These are phyloP conservation scores for Dinothrombium tinctorium DNA, from an alignment of 1,140 invertebrate species.

Conservation along the genomic window DNA sequence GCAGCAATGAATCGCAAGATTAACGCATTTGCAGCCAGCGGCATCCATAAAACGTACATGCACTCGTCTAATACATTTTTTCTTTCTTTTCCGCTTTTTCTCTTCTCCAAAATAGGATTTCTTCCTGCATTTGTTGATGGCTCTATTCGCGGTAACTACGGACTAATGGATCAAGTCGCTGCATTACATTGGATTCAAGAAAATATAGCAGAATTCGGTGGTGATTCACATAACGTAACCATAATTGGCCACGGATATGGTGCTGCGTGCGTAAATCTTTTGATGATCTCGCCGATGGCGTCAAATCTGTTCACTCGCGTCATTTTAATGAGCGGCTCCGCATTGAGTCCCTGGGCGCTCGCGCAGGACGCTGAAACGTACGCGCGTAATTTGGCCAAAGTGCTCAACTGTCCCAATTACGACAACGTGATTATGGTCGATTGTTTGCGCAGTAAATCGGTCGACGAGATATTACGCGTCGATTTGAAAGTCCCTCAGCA, in stretches of 20 bases:
- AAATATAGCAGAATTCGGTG: constrained; percentile 73
- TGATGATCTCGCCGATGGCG: constrained; percentile 72
- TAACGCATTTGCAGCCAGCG: too few species aligned
- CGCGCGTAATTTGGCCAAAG: constrained; percentile 54
- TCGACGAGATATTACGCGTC: constrained; percentile 47
- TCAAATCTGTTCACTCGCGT: constrained; percentile 75
- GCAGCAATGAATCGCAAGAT: too few species aligned
- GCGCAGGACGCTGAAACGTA: constrained; percentile 64
- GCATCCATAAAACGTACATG: too few species aligned
- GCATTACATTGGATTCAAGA: constrained; percentile 80
- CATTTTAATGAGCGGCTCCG: constrained; percentile 81
- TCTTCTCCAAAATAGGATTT: constrained; percentile 12
- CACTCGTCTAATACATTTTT: too few species aligned
- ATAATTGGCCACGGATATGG: constrained; percentile 82
- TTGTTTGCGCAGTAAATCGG: constrained; percentile 52
- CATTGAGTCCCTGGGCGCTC: constrained; percentile 72
- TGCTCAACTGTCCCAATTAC: constrained; percentile 45
- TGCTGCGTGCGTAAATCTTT: constrained; percentile 76
- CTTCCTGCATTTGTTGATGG: constrained; percentile 15
- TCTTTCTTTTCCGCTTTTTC: background rate
- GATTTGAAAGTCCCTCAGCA: constrained; percentile 57
- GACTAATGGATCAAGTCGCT: constrained; percentile 81
- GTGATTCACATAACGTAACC: constrained; percentile 76
- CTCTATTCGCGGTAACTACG: constrained; percentile 50
- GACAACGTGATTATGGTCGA: constrained; percentile 37